Conservation (phyloP, 2,888 invertebrate genomes). For the Epiblema foenella region DNA sequence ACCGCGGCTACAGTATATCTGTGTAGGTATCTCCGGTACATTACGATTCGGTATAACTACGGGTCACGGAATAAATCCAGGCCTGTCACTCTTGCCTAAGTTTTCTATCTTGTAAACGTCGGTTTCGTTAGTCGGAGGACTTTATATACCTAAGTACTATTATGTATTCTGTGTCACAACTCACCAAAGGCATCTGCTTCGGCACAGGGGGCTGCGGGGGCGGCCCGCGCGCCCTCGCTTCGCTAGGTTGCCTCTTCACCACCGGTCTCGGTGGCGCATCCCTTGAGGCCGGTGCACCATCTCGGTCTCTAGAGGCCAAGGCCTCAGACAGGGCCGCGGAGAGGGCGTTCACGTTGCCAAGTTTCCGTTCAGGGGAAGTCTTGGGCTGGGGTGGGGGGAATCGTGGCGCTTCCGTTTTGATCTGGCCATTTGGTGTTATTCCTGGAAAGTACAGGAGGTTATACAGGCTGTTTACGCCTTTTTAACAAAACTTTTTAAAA, state of each 20-base stretch:
- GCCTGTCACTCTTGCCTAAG: too few species aligned
- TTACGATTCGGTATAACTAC: too few species aligned
- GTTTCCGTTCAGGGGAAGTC: constrained; percentile 70
- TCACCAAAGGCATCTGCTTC: constrained; percentile 88
- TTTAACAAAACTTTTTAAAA: too few species aligned
- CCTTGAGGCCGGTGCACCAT: constrained; percentile 64
- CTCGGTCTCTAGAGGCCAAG: constrained; percentile 62
- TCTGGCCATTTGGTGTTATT: constrained; percentile 73
- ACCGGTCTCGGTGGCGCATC: constrained; percentile 59
- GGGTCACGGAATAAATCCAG: too few species aligned
- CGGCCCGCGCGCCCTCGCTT: constrained; percentile 86
- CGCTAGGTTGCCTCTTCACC: constrained; percentile 74
- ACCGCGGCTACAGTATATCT: too few species aligned
- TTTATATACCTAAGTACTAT: background rate
- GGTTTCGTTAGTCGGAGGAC: too few species aligned
- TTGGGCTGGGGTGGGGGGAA: constrained; percentile 67
- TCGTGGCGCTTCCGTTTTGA: constrained; percentile 70
- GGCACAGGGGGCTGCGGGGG: constrained; percentile 92
- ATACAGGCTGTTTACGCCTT: background rate
- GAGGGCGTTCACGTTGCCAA: constrained; percentile 68
- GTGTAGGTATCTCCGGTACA: too few species aligned
- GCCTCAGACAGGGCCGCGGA: constrained; percentile 73
- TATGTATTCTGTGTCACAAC: constrained; percentile 49
- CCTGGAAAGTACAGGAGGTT: constrained; percentile 52
- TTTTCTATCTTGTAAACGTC: too few species aligned